Base-by-base conservation (phyloP, 37 sponge, comb jelly and placozoan genomes). In the Corticium candelabrum region DNA sequence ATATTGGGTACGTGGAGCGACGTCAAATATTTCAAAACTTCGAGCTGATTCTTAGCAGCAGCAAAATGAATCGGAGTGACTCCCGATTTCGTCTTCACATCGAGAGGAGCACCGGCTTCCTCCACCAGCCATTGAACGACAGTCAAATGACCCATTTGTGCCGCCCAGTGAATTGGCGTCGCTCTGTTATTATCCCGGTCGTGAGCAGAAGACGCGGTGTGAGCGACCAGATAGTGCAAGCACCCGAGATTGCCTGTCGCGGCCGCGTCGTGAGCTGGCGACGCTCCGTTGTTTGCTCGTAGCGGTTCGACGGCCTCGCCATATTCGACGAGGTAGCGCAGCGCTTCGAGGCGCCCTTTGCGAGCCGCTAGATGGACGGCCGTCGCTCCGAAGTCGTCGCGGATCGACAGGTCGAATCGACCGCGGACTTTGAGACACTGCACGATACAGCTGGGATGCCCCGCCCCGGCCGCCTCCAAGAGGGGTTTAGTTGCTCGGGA, bases 101-200 rank as follows among this genome's bases (percentile, higher is more conserved):
- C 91, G 69, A 90, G 86, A 11, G 82, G 76, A 15, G 91, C 89
- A 34, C 84, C 74, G 39, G 76, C 81, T 2, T 90, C 87, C 21
- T 41, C 73, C 4, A 90, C 87, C 36, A 94, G 78, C 89, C 87
- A 90, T 3, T 78, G 76, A 11, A 90, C 89, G 3, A 79, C 85
- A 40, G 86, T 73, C 38, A 88, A 35, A 70, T 90, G 87, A 0
- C 95, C 95, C 21, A 81, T 81, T 80, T 86, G 91, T 2, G 88
- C 88, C 15, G 96, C 96, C 96, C 96, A 95, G 72, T 95, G 96
- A 5, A 95, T 85, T 0, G 88, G 90, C 4, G 96, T 95, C 3
- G 84, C 82, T 37, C 84, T 78, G 74, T 84, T 85, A 35, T 38
- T 69, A 82, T 94, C 95, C 40, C 79, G 74, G 76, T 94, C 95